Evolutionary conservation across 1,140 invertebrate species (phyloP), one percentile per base, ranked within the genome.

Genomic region (Caerostris extrusa): DNA sequence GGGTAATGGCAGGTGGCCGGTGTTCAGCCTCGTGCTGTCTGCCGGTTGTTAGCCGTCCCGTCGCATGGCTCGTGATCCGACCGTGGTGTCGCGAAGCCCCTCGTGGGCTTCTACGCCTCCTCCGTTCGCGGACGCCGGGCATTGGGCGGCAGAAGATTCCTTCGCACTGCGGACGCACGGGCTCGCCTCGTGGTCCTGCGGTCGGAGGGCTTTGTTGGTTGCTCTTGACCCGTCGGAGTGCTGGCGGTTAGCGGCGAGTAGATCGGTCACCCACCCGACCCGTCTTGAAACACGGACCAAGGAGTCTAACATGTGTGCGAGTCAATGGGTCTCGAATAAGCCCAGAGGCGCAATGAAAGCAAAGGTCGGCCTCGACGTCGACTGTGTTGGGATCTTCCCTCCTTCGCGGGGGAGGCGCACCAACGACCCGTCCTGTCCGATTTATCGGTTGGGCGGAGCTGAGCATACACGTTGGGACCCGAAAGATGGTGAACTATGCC

Each of bases 401-500:
- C 77, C 77, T 81, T 5, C 34, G 77, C n/a, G 34, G 53, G 56
- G 56, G 58, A 14, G 56, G 17, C 55, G 53, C 83, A 86, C 83
- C 53, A 86, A 86, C 83, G 56, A 86, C 81, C 81, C 81, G 81
- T 83, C 81, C 81, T 83, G 56, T 83, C 81, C 81, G 81, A 83
- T 83, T 83, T 69, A 93, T 90, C 56, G 56, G 82, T 96, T 95
- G 96, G 67, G 94, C 95, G 97, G 97, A 97, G 97, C 96, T 96
- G 97, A 98, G 97, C 97, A 96, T 97, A 97, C 96, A 96, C 96
- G 97, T 96, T 97, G 97, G 97, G 97, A 98, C 97, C 98, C 97
- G 97, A 98, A 98, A 98, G 97, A 98, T 98, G 97, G 97, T 98
- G 97, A 98, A 97, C 97, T 98, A 98, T 98, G 97, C 97, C 97